phyloP scores from a whole-genome alignment of 2,113 vertebrate genomes.

The Myotis brandtii region DNA sequence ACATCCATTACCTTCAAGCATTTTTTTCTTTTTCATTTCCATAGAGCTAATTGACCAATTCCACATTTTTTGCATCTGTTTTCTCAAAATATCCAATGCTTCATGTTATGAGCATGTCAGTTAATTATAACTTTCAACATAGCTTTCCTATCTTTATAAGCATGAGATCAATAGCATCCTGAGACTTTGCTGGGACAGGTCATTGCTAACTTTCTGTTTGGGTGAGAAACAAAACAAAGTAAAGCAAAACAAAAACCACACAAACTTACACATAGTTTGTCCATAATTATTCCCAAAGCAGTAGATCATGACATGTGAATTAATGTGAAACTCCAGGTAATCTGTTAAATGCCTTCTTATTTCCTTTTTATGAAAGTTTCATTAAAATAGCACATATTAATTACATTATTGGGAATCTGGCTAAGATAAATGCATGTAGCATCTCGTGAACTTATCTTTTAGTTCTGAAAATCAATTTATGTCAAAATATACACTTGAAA shows the following conservation, averaged over 20 bases:
- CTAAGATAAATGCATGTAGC: neutral
- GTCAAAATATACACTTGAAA: neutral
- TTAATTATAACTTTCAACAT: neutral
- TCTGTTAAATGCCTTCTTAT: neutral
- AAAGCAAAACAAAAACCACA: neutral
- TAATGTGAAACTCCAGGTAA: neutral
- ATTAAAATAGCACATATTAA: neutral
- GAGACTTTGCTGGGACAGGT: neutral
- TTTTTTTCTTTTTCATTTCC: neutral
- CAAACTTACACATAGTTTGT: neutral
- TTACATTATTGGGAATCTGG: neutral
- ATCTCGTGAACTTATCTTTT: neutral
- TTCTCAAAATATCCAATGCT: neutral
- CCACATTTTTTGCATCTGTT: neutral
- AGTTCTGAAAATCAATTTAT: slow-evolving; percentile 35
- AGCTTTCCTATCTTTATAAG: neutral
- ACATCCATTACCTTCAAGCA: neutral
- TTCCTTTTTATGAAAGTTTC: neutral
- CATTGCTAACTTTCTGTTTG: neutral
- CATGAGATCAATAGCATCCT: neutral
- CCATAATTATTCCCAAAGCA: neutral
- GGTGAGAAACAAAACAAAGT: neutral
- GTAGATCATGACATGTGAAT: neutral
- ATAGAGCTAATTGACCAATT: neutral
- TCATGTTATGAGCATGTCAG: neutral